Conservation (phyloP, 2,888 invertebrate genomes). For the Netelia inedita region DNA sequence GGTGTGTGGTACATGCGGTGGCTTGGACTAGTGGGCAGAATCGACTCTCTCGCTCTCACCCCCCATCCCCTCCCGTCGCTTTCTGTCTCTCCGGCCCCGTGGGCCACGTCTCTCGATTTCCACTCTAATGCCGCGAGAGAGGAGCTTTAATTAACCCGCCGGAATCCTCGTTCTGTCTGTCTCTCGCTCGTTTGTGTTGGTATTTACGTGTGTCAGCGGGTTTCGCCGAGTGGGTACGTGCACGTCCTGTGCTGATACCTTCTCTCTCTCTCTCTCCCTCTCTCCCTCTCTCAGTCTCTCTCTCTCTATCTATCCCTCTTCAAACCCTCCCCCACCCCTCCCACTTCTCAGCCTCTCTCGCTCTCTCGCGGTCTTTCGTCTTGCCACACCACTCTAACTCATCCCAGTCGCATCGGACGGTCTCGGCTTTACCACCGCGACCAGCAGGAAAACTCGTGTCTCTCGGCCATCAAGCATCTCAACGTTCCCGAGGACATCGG, state of each 20-base stretch:
- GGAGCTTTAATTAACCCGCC: slow-evolving; percentile 79
- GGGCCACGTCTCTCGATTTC: slow-evolving; percentile 73
- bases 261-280: background rate
- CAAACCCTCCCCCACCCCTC: too few relatives aligned
- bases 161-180: slow-evolving; percentile 71
- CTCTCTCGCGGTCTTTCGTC: slow-evolving; percentile 44
- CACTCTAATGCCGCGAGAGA: slow-evolving; percentile 76
- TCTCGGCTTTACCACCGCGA: slow-evolving; percentile 33
- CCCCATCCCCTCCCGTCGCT: slow-evolving; percentile 27
- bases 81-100: slow-evolving; percentile 39
- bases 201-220: slow-evolving; percentile 80
- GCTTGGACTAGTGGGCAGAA: slow-evolving; percentile 56
- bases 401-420: slow-evolving; percentile 35
- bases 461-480: slow-evolving; percentile 25
- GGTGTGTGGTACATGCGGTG: slow-evolving; percentile 39
- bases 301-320: slow-evolving; percentile 7
- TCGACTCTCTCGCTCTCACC: slow-evolving; percentile 10
- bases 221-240: slow-evolving; percentile 69
- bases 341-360: background rate
- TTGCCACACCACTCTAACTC: slow-evolving; percentile 49
- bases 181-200: slow-evolving; percentile 72
- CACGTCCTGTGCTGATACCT: background rate
- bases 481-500: background rate
- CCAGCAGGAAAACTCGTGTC: slow-evolving; percentile 71
- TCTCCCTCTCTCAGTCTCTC: background rate